These are phyloP conservation scores for Lordiphosa collinella DNA, from an alignment of 1,140 invertebrate genomes.

Conservation along the genomic window DNA sequence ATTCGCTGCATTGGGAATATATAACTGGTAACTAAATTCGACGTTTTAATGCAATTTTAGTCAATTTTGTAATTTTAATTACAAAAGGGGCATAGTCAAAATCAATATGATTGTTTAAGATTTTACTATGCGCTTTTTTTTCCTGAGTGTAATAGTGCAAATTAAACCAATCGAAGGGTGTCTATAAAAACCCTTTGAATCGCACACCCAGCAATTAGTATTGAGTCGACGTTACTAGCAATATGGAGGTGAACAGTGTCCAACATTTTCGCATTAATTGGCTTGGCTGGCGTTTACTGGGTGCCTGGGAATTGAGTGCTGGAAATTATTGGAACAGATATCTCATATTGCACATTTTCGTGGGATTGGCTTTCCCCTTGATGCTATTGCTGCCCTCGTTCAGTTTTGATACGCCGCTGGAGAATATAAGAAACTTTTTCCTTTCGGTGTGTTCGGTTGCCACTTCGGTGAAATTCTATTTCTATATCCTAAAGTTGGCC, in stretches of 20 bases:
- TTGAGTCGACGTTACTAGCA: not conserved
- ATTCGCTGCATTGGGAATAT: too few species aligned
- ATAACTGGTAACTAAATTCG: too few species aligned
- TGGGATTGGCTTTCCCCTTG: constrained; percentile 20
- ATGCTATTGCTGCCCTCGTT: constrained; percentile 15
- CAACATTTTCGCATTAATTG: constrained; percentile 26
- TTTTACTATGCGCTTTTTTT: too few species aligned
- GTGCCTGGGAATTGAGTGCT: constrained; percentile 27
- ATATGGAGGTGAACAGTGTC: not conserved
- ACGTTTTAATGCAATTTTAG: too few species aligned
- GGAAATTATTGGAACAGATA: constrained; percentile 1
- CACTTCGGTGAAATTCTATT: constrained; percentile 27
- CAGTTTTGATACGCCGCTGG: constrained; percentile 23
- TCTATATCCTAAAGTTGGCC: constrained; percentile 27
- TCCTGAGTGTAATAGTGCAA: too few species aligned
- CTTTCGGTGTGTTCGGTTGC: constrained; percentile 32
- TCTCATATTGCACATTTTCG: constrained; percentile 17
- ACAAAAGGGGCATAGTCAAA: too few species aligned
- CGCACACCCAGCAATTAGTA: not conserved
- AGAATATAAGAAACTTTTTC: constrained; percentile 52
- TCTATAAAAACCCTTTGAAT: not conserved
- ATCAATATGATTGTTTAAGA: too few species aligned
- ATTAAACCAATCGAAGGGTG: too few species aligned
- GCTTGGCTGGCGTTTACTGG: constrained; percentile 21
- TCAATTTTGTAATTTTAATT: too few species aligned